Evolutionary conservation across 2,888 invertebrate species (phyloP).

Genomic region (Ferdinandea cuprea): DNA sequence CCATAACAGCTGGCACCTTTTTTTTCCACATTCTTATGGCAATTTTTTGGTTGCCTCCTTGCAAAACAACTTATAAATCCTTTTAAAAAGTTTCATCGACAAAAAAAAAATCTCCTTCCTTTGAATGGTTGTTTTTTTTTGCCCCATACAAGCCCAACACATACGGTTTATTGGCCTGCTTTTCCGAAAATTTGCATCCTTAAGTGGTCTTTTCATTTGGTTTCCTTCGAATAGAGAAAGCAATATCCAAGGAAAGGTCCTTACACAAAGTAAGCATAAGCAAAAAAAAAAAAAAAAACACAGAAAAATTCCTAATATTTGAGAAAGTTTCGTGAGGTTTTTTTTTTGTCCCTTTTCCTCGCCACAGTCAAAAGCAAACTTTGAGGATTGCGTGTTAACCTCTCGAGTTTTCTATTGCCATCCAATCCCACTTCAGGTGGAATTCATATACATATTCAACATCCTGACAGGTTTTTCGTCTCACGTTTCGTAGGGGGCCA

Average conservation of each 20-base stretch:
- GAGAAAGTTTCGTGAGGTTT: slow-evolving; percentile 70
- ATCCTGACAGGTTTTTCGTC: slow-evolving; percentile 66
- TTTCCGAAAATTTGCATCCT: slow-evolving; percentile 70
- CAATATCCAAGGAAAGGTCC: slow-evolving; percentile 48
- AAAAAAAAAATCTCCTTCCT: slow-evolving; percentile 29
- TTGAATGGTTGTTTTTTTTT: slow-evolving; percentile 10
- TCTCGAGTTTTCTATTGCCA: slow-evolving; percentile 61
- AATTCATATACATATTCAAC: slow-evolving; percentile 49
- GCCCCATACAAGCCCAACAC: slow-evolving; percentile 53
- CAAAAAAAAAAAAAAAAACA: too few relatives aligned
- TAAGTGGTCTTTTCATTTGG: slow-evolving; percentile 70
- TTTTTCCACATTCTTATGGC: slow-evolving; percentile 3
- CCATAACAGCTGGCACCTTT: slow-evolving; percentile 26
- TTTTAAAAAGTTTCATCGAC: slow-evolving; percentile 46
- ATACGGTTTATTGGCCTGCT: slow-evolving; percentile 71
- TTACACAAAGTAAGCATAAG: too few relatives aligned
- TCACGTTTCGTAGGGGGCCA: slow-evolving; percentile 1
- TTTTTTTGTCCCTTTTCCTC: slow-evolving; percentile 5
- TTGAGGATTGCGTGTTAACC: slow-evolving; percentile 70
- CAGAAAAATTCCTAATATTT: slow-evolving; percentile 41
- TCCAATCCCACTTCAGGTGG: slow-evolving; percentile 8
- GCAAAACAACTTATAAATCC: slow-evolving; percentile 46
- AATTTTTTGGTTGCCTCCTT: background rate
- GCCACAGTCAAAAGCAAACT: slow-evolving; percentile 39
- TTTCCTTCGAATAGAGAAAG: slow-evolving; percentile 54